Conservation (phyloP, 1,140 invertebrate species). For the Drosophila bocqueti region DNA sequence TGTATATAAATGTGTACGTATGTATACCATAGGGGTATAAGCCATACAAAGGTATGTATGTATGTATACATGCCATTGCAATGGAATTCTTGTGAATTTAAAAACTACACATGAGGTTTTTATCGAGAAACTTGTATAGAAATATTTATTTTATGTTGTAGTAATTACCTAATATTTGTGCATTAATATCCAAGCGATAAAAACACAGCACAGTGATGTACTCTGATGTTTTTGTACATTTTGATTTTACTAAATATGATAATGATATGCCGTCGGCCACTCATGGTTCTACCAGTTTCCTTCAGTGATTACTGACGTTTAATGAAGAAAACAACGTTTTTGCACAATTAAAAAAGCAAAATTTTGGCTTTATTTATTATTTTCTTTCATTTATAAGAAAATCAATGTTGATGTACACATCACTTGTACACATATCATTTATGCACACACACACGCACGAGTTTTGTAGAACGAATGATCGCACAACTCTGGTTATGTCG, state of each 20-base stretch:
- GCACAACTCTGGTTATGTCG: slow-evolving; percentile 9
- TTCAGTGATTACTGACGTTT: not conserved
- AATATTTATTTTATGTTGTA: not conserved
- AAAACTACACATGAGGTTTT: not conserved
- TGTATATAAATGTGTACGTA: not conserved
- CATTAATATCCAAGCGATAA: slow-evolving; percentile 10
- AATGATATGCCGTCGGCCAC: slow-evolving; percentile 9
- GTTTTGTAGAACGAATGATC: slow-evolving; percentile 16
- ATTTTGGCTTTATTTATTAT: not conserved
- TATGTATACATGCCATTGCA: slow-evolving; percentile 3
- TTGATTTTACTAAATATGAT: slow-evolving; percentile 12
- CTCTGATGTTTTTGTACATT: slow-evolving; percentile 11
- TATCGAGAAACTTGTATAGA: not conserved
- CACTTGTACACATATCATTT: slow-evolving; percentile 5
- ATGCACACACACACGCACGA: not conserved
- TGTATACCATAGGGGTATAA: not conserved
- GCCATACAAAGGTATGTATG: slow-evolving; percentile 1
- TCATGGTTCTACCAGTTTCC: not conserved
- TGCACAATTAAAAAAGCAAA: slow-evolving; percentile 1
- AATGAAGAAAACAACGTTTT: not conserved
- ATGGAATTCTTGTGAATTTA: slow-evolving; percentile 3
- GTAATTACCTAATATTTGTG: not conserved
- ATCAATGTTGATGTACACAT: slow-evolving; percentile 13
- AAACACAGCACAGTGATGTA: slow-evolving; percentile 1
- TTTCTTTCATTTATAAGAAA: slow-evolving; percentile 3